A percentile compares a stretch with the other conserved stretches of the same genome.
These are phyloP conservation scores for Dendropsophus ebraccatus DNA, from an alignment of 2,113 vertebrate species.

Conservation along the genomic window DNA sequence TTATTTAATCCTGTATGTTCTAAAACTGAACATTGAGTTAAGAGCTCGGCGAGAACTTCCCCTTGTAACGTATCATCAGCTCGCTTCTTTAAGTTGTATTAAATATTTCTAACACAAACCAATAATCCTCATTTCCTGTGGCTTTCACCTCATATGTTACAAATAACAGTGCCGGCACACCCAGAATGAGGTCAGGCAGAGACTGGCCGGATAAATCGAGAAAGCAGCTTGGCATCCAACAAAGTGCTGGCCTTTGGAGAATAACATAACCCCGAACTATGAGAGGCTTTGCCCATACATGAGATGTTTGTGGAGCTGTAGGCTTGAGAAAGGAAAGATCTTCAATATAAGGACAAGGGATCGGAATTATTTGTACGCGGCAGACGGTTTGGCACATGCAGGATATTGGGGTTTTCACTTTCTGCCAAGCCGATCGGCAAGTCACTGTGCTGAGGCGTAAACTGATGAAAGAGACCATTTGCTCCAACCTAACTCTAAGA, in stretches of 20 bases:
- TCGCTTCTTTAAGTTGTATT: not conserved
- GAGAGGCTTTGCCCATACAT: conserved; percentile 34
- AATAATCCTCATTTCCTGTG: conserved; percentile 48
- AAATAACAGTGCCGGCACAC: conserved; percentile 38
- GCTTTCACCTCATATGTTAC: conserved; percentile 40
- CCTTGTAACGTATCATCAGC: not conserved
- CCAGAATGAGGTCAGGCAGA: conserved; percentile 31
- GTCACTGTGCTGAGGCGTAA: not conserved
- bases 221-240: conserved; percentile 27
- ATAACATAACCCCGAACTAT: conserved; percentile 45
- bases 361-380: conserved; percentile 27
- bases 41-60: not conserved
- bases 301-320: conserved; percentile 33
- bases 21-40: not conserved
- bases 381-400: not conserved
- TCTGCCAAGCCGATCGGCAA: conserved; percentile 15
- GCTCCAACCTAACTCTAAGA: conserved; percentile 12
- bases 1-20: not conserved
- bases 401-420: conserved; percentile 10
- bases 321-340: conserved; percentile 32
- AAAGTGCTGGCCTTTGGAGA: conserved; percentile 23
- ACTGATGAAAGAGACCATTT: conserved; percentile 14
- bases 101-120: conserved; percentile 44
- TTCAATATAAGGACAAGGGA: conserved; percentile 27
- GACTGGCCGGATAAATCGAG: conserved; percentile 14